Percentiles rank a stretch among this genome's conserved stretches.
Evolutionary conservation across 2,888 invertebrate genomes (phyloP).

Genomic region (Hoplodrina ambigua): DNA sequence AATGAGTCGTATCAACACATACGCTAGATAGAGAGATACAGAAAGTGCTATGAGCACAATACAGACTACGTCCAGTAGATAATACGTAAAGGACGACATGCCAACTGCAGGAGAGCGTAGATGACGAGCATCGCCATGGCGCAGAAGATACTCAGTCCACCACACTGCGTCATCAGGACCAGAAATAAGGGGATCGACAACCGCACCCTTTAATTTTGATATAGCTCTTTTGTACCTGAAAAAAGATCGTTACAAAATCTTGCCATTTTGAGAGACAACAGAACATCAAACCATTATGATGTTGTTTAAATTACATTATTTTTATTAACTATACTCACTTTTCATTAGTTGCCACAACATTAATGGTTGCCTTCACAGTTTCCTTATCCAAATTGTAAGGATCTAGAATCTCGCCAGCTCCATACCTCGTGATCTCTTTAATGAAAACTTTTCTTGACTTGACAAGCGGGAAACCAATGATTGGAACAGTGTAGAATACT

Average conservation of each 20-base stretch:
- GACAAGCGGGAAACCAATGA: conserved; percentile 82
- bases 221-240: conserved; percentile 83
- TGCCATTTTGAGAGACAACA: not conserved
- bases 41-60: conserved; percentile 63
- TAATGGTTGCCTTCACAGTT: conserved; percentile 73
- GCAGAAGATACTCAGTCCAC: conserved; percentile 90
- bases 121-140: conserved; percentile 83
- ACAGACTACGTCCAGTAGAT: conserved; percentile 78
- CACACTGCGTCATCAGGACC: conserved; percentile 87
- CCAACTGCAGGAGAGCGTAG: conserved; percentile 84
- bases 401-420: conserved; percentile 82
- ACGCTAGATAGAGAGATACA: conserved; percentile 63
- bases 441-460: conserved; percentile 81
- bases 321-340: conserved; percentile 71
- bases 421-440: conserved; percentile 78
- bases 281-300: no score
- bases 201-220: conserved; percentile 70
- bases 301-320: not conserved
- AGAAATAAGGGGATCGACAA: conserved; percentile 77
- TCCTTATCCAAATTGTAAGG: conserved; percentile 81
- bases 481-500: conserved; percentile 82
- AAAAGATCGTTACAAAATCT: not conserved
- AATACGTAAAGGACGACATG: conserved; percentile 79
- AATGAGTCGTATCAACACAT: conserved; percentile 65
- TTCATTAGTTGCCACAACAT: conserved; percentile 72